Evolutionary conservation across 2,797 vertebrate species (phyloP).

Genomic region (Threskiornis aethiopicus): DNA sequence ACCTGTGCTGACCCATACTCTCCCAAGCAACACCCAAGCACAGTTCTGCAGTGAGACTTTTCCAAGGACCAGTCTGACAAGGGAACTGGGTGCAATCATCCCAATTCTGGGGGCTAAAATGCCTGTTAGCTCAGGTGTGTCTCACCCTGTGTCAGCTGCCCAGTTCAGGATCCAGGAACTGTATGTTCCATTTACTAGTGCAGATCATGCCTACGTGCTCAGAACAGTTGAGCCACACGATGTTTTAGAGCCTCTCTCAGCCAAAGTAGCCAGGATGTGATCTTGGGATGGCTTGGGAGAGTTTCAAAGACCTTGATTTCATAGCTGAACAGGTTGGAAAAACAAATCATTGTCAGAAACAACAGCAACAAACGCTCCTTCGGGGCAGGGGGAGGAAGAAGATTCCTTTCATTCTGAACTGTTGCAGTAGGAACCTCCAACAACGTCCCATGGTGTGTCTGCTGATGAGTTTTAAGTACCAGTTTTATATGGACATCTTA

Average conservation of each 20-base stretch:
- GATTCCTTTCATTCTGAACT: background rate
- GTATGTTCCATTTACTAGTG: background rate
- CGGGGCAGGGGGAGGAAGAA: background rate
- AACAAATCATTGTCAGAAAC: background rate
- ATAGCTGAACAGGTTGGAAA: background rate
- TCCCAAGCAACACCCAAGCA: background rate
- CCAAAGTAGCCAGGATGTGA: background rate
- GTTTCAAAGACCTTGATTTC: background rate
- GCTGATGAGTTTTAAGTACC: background rate
- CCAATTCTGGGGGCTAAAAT: background rate
- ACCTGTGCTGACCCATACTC: background rate
- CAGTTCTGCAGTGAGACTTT: background rate
- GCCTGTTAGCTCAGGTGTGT: background rate
- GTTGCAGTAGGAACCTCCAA: background rate
- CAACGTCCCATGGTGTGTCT: background rate
- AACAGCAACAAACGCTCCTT: background rate
- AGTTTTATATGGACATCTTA: background rate
- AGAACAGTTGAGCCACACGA: fast-evolving
- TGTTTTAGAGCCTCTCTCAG: background rate
- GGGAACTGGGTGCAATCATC: background rate
- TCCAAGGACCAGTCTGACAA: background rate
- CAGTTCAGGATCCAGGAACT: background rate
- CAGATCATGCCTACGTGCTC: background rate
- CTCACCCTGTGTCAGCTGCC: background rate
- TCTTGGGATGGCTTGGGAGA: background rate